A percentile compares a stretch with the other conserved stretches of the same genome.
Evolutionary conservation across 2,113 vertebrate species (phyloP).

Genomic region (Ctenodactylus gundi): DNA sequence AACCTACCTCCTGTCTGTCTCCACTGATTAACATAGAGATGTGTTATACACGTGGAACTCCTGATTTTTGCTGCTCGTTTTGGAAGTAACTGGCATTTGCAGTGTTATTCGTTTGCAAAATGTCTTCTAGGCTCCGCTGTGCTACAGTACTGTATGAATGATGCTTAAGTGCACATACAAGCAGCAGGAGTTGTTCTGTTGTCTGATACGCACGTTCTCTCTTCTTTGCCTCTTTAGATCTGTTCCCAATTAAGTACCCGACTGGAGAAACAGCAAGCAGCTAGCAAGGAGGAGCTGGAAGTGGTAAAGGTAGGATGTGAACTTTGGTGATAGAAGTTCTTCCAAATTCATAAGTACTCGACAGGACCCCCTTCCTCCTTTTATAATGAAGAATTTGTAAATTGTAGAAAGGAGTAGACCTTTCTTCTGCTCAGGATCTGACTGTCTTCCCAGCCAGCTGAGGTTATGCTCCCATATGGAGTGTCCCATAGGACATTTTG

Average conservation of each 20-base stretch:
- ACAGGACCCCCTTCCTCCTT: not conserved
- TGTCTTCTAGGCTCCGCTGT: not conserved
- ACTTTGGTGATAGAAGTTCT: rapidly evolving
- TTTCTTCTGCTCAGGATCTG: not conserved
- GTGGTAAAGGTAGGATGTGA: constrained; percentile 89
- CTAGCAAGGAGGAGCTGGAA: constrained; percentile 97
- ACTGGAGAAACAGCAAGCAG: constrained; percentile 95
- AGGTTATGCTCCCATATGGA: not conserved
- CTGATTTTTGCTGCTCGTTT: not conserved
- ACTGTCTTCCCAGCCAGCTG: not conserved
- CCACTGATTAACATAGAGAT: not conserved
- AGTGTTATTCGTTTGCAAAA: not conserved
- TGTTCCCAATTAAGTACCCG: constrained; percentile 98
- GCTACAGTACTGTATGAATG: not conserved
- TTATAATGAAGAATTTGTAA: not conserved
- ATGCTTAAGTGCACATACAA: not conserved
- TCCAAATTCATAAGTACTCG: not conserved
- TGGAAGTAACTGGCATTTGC: not conserved
- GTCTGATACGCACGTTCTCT: constrained; percentile 61
- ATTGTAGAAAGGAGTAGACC: too few species aligned
- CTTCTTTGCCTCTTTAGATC: constrained; percentile 89
- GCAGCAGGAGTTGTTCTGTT: not conserved
- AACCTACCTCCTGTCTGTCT: not conserved
- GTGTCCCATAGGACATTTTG: too few species aligned
- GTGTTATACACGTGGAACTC: not conserved